phyloP scores from a whole-genome alignment of 2,113 vertebrate genomes.

The Platichthys stellatus region DNA sequence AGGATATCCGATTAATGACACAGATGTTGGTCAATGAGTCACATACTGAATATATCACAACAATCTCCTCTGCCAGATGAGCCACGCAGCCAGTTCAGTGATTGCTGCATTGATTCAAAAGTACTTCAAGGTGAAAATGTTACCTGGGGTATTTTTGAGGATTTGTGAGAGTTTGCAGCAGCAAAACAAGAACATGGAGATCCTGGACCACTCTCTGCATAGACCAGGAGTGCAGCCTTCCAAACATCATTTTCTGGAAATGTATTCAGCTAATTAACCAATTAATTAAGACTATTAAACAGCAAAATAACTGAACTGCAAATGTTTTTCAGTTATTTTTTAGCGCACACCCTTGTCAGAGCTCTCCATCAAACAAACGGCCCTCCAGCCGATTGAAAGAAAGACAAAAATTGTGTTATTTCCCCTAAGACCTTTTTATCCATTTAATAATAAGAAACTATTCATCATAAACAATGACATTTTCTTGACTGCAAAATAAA shows the following conservation, averaged over 20 bases:
- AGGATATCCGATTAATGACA: constrained; percentile 23
- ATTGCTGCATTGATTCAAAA: constrained; percentile 39
- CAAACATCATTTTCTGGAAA: too few relatives aligned
- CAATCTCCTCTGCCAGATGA: constrained; percentile 33
- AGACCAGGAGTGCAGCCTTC: neutral
- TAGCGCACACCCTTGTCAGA: too few relatives aligned
- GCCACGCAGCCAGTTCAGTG: constrained; percentile 21
- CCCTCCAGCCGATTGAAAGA: neutral
- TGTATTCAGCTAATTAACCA: too few relatives aligned
- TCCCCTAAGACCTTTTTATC: neutral
- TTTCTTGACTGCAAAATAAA: neutral
- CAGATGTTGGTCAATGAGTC: constrained; percentile 31
- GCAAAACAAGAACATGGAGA: neutral
- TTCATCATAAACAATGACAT: neutral
- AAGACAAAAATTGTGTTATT: neutral
- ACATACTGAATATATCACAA: constrained; percentile 30
- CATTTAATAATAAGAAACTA: neutral
- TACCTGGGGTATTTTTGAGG: constrained; percentile 34
- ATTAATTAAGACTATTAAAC: too few relatives aligned
- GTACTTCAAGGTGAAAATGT: constrained; percentile 33
- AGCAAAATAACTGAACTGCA: neutral
- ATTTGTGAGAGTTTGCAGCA: constrained; percentile 16
- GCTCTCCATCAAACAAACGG: neutral
- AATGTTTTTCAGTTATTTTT: neutral
- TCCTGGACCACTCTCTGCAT: neutral